Evolutionary conservation across 2,888 invertebrate genomes (phyloP).

Genomic region (Hypsopygia costalis): DNA sequence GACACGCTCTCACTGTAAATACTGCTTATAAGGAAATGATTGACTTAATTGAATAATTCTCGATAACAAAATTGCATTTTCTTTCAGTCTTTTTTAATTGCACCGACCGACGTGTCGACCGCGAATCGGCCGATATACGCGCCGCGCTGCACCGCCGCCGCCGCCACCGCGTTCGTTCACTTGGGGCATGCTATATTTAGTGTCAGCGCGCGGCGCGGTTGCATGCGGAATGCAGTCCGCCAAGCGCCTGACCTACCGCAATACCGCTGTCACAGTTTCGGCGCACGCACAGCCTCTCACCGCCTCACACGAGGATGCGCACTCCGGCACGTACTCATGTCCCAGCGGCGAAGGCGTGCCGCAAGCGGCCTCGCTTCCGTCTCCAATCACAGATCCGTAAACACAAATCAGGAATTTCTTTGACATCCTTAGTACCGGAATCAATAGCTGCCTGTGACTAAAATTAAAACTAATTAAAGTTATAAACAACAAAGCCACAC

Average conservation of each 20-base stretch:
- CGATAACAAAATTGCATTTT: background rate
- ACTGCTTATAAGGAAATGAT: too few relatives aligned
- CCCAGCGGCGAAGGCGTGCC: conserved; percentile 2
- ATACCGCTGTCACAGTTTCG: conserved; percentile 65
- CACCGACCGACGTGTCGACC: background rate
- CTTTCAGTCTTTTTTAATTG: background rate
- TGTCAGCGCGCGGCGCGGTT: conserved; percentile 45
- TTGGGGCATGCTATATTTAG: conserved; percentile 71
- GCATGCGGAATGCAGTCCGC: conserved; percentile 59
- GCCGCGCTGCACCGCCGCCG: too few relatives aligned
- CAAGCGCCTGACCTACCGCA: conserved; percentile 63
- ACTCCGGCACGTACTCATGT: conserved; percentile 16
- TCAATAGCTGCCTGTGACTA: too few relatives aligned
- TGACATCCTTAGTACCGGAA: conserved; percentile 16
- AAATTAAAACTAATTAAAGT: too few relatives aligned
- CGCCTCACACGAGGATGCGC: conserved; percentile 20
- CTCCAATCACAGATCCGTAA: conserved; percentile 20
- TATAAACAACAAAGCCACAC: too few relatives aligned
- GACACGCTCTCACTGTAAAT: too few relatives aligned
- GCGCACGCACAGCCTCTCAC: conserved; percentile 52
- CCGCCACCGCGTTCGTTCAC: conserved; percentile 77
- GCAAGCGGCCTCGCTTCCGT: conserved; percentile 17
- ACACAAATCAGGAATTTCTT: conserved; percentile 15
- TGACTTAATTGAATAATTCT: too few relatives aligned
- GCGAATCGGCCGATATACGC: conserved; percentile 21